A percentile compares a stretch with the other conserved stretches of the same genome.
phyloP scores from a whole-genome alignment of 1,140 invertebrate genomes.

The Druon quercuslanigerum region DNA sequence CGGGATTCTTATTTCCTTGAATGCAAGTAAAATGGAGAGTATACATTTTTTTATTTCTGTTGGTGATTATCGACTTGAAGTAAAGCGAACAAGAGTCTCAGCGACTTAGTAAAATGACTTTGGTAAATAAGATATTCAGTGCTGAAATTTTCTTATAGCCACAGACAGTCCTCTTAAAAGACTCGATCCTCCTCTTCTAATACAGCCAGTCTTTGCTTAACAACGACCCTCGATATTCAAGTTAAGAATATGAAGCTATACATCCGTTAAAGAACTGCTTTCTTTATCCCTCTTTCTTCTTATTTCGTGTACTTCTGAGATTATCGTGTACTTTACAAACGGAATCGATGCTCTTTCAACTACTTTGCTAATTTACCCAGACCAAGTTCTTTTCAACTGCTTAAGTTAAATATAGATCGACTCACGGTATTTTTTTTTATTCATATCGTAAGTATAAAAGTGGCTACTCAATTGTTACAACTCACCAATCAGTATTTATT shows the following conservation, averaged over 20 bases:
- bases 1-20: too few species aligned
- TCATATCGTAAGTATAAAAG: neutral
- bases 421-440: neutral
- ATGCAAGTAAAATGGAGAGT: too few species aligned
- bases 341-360: slow-evolving; percentile 27
- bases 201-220: slow-evolving; percentile 5
- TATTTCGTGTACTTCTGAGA: slow-evolving; percentile 24
- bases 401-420: neutral
- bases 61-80: neutral
- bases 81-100: slow-evolving; percentile 32
- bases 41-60: neutral
- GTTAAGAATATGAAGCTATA: neutral
- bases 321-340: slow-evolving; percentile 15
- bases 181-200: neutral
- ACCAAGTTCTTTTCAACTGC: slow-evolving; percentile 3
- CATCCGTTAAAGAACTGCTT: neutral
- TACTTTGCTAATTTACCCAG: slow-evolving; percentile 14
- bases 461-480: too few species aligned
- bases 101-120: slow-evolving; percentile 38
- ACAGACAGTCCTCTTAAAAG: neutral
- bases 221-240: slow-evolving; percentile 13
- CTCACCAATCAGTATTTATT: too few species aligned
- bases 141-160: slow-evolving; percentile 72
- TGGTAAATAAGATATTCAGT: slow-evolving; percentile 65
- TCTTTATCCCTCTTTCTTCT: slow-evolving; percentile 21